A percentile compares a stretch with the other conserved stretches of the same genome.
phyloP scores from a whole-genome alignment of 1,140 invertebrate species.

The Thaumetopoea pityocampa region DNA sequence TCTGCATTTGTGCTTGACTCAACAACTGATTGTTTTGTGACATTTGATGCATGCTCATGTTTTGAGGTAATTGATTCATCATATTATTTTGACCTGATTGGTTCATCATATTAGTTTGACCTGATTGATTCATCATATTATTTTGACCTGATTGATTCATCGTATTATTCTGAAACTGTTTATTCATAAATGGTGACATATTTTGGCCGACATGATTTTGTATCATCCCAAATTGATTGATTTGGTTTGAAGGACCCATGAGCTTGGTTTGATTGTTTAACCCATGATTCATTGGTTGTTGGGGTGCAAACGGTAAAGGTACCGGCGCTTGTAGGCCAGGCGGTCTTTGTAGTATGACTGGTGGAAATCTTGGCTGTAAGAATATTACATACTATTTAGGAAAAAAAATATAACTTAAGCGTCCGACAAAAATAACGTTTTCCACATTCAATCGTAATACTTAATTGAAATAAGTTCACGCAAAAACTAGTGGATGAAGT shows the following conservation, averaged over 20 bases:
- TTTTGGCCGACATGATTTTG: constrained; percentile 19
- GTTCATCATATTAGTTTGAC: constrained; percentile 17
- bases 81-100: constrained; percentile 28
- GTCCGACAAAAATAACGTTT: background rate
- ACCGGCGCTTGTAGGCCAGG: constrained; percentile 59
- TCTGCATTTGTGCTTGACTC: constrained; percentile 25
- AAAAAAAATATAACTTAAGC: constrained; percentile 12
- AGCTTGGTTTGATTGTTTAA: constrained; percentile 48
- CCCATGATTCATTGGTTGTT: constrained; percentile 40
- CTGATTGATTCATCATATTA: constrained; percentile 21
- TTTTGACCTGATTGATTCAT: constrained; percentile 24
- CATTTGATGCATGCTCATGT: constrained; percentile 32
- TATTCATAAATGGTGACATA: constrained; percentile 11
- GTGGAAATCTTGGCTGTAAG: constrained; percentile 58
- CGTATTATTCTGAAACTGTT: constrained; percentile 19
- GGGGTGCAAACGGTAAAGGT: constrained; percentile 53
- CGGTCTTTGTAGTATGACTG: constrained; percentile 60
- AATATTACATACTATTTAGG: no score
- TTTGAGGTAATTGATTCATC: constrained; percentile 29
- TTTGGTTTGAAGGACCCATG: constrained; percentile 35
- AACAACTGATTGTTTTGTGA: constrained; percentile 22
- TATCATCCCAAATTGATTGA: constrained; percentile 33
- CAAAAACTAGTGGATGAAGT: no score
- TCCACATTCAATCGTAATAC: no score
- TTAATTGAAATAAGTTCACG: no score